Evolutionary conservation across 2,113 vertebrate species (phyloP).

Genomic region (Parus major): DNA sequence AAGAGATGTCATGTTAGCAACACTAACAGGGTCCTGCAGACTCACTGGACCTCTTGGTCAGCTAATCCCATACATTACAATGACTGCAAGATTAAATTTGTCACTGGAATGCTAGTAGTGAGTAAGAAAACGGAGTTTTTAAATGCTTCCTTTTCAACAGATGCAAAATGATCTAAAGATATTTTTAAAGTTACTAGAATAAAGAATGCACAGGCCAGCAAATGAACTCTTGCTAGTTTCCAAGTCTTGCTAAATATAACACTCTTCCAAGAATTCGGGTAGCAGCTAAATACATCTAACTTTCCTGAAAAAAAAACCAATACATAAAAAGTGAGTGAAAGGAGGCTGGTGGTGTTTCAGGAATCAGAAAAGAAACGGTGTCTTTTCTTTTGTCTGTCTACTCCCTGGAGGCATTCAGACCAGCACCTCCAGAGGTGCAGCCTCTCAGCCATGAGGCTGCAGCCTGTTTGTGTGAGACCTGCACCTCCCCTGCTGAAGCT

Average conservation of each 20-base stretch:
- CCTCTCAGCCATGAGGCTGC: background rate
- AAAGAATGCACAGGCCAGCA: background rate
- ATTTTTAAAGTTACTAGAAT: background rate
- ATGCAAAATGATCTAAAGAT: background rate
- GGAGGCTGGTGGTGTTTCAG: background rate
- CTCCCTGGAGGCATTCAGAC: background rate
- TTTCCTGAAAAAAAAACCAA: background rate
- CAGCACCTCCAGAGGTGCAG: background rate
- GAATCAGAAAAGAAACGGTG: background rate
- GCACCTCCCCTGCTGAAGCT: background rate
- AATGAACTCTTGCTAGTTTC: background rate
- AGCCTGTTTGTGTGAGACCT: background rate
- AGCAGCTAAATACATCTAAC: background rate
- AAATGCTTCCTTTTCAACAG: background rate
- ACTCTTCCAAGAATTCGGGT: background rate
- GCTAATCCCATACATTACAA: background rate
- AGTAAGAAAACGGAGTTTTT: background rate
- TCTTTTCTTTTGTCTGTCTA: rapidly evolving
- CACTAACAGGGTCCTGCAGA: background rate
- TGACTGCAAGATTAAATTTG: background rate
- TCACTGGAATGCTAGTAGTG: background rate
- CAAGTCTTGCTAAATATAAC: background rate
- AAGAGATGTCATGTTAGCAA: background rate
- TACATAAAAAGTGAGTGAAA: background rate
- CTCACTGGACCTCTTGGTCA: background rate